phyloP scores from a whole-genome alignment of 2,113 vertebrate genomes.

The Castor canadensis region DNA sequence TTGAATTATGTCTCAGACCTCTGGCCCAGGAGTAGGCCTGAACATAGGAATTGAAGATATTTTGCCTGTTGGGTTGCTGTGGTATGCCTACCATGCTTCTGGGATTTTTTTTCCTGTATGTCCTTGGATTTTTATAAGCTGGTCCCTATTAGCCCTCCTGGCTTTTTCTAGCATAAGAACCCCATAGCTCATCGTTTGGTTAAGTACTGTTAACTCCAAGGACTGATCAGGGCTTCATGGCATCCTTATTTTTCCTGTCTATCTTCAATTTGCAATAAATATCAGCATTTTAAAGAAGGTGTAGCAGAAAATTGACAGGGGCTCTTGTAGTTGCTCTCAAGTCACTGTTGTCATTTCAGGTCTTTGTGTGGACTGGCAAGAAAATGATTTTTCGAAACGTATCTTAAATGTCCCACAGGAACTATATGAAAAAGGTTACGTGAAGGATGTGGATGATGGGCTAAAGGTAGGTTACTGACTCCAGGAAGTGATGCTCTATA shows the following conservation, averaged over 20 bases:
- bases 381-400: conserved; percentile 91
- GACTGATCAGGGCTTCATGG: neutral
- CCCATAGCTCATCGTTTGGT: neutral
- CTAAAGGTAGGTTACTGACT: conserved; percentile 87
- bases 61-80: conserved; percentile 52
- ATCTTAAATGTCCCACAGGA: conserved; percentile 93
- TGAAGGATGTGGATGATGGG: conserved; percentile 93
- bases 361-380: conserved; percentile 94
- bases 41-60: conserved; percentile 49
- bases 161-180: conserved; percentile 7
- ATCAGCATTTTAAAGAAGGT: conserved; percentile 37
- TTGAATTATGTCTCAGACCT: conserved; percentile 67
- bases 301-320: neutral
- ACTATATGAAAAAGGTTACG: conserved; percentile 94
- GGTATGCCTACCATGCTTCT: neutral
- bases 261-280: conserved; percentile 44
- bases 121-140: neutral
- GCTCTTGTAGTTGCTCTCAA: neutral
- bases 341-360: conserved; percentile 83
- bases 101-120: neutral
- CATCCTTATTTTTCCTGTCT: neutral
- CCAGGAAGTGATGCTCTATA: neutral
- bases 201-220: conserved; percentile 28
- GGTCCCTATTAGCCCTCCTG: neutral
- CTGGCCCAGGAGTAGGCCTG: conserved; percentile 52